These are phyloP conservation scores for Periparus ater DNA, from an alignment of 2,797 vertebrate species.

Conservation along the genomic window DNA sequence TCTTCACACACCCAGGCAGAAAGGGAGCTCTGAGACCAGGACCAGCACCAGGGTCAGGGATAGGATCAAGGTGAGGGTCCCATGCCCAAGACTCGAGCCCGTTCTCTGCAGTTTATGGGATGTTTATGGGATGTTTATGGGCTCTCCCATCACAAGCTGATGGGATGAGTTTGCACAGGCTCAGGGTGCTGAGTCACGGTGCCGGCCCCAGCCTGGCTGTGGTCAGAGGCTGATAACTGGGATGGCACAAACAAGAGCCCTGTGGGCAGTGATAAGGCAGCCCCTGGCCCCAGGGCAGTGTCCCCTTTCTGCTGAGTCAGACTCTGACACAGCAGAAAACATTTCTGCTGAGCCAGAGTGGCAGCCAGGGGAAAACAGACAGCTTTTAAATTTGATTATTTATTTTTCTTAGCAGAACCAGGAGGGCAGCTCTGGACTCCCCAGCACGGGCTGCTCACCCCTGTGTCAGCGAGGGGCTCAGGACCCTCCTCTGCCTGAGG, in stretches of 20 bases:
- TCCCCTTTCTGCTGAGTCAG: conserved; percentile 31
- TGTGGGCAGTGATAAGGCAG: neutral
- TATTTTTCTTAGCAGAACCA: neutral
- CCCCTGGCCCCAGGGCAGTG: neutral
- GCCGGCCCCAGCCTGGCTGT: neutral
- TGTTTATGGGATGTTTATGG: neutral
- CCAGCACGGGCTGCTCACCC: rapidly evolving
- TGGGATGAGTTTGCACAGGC: neutral
- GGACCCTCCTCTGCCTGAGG: too few relatives aligned
- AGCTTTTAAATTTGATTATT: neutral
- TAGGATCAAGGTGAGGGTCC: neutral
- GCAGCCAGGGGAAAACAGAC: neutral
- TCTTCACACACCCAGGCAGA: neutral
- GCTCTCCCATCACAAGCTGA: rapidly evolving
- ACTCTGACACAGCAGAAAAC: conserved; percentile 31
- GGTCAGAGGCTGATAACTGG: neutral
- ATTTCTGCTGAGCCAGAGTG: neutral
- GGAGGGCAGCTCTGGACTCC: rapidly evolving
- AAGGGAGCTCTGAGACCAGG: neutral
- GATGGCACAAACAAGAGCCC: neutral
- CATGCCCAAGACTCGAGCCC: neutral
- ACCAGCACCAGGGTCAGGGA: rapidly evolving
- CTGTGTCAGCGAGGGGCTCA: rapidly evolving
- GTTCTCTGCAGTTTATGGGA: neutral
- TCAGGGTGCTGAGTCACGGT: conserved; percentile 31